These are phyloP conservation scores for Aleadryas rufinucha DNA, from an alignment of 2,113 vertebrate species.

Conservation along the genomic window DNA sequence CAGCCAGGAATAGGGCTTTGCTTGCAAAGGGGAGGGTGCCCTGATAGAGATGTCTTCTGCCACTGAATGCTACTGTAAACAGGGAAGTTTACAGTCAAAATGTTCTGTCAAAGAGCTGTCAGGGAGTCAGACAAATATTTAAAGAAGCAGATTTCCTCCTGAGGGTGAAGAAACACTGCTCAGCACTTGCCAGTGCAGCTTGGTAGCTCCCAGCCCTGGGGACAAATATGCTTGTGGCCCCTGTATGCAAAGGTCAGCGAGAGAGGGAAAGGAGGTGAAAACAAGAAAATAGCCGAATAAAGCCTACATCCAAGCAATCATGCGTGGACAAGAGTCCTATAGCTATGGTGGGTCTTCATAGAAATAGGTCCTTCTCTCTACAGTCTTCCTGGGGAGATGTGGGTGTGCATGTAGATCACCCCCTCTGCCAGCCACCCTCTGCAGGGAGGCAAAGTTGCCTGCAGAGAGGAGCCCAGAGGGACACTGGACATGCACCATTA, in stretches of 20 bases:
- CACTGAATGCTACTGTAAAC: not conserved
- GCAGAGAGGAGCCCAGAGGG: not conserved
- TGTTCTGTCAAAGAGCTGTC: slow-evolving; percentile 37
- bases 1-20: not conserved
- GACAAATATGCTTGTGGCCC: not conserved
- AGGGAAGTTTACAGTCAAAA: not conserved
- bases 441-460: not conserved
- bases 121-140: slow-evolving; percentile 41
- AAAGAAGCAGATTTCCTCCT: slow-evolving; percentile 19
- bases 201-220: not conserved
- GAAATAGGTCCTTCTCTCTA: not conserved
- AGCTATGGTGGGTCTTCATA: not conserved
- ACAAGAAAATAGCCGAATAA: not conserved
- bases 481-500: not conserved
- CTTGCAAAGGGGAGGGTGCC: not conserved
- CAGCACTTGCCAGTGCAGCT: not conserved
- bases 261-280: not conserved
- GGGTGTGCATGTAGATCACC: not conserved
- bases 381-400: not conserved
- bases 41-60: slow-evolving; percentile 18
- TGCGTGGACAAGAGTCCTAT: not conserved
- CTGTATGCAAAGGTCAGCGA: not conserved
- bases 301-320: not conserved
- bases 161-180: not conserved
- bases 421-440: not conserved